Base-by-base conservation (phyloP, 2,797 vertebrate genomes). In the Phoeniculus purpureus region DNA sequence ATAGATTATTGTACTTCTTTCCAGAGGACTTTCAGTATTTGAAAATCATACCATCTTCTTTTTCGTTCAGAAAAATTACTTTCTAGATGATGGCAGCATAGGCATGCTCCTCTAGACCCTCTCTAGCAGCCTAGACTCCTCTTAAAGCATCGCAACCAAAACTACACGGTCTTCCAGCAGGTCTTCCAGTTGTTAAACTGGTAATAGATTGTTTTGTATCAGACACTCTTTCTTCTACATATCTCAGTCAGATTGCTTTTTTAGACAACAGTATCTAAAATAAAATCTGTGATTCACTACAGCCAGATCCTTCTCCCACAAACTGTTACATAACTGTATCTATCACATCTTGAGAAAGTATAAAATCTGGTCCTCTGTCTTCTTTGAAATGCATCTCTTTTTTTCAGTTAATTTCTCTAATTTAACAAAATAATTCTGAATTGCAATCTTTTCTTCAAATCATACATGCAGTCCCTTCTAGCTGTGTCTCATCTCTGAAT, bases 241-340 rank as follows among this genome's bases (percentile, higher is more conserved):
- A 79, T 82, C 74, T 95, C 78, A 77, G 12, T 8, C 10, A 4
- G 26, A 90, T 27, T 87, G 88, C 92, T 81, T 93, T 94, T 94
- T 94, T 55, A 95, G 65, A 89, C 51, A 89, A 75, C 87, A 85
- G 75, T 92, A 84, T 51, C 90, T 93, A 95, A 90, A 93, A 94
- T 89, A 93, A 95, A 94, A 90, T 89, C 82, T 80, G 81, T 95
- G 94, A 96, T 91, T 94, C 94, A 95, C 64, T 89, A 78, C 0
- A 90, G 82, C 59, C 79, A 95, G 73, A 93, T 90, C 89, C 79
- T 72, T 90, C 93, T 94, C 95, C 95, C 92, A 94, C 95, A 87
- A 78, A 68, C 66, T 26, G 48, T 96, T 95, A 94, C n/a, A 51
- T 92, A 96, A 95, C 89, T 89, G 59, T 62, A 94, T 90, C 88